These are phyloP conservation scores for Melieria picta DNA, from an alignment of 2,888 invertebrate genomes.

Conservation along the genomic window DNA sequence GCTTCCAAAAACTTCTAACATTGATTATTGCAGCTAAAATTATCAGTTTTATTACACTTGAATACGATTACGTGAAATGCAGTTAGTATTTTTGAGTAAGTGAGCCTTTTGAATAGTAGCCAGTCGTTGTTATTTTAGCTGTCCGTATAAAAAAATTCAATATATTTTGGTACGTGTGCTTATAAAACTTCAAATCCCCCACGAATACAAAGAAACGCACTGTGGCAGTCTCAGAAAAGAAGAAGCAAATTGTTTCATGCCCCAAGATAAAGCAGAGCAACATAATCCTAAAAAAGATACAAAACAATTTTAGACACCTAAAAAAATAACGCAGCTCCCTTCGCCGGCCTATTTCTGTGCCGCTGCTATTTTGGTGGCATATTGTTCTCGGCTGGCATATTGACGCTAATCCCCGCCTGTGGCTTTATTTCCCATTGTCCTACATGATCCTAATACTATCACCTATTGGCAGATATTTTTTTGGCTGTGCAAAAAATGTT, in stretches of 20 bases:
- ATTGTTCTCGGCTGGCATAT: constrained; percentile 10
- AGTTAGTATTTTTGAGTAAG: too few species aligned
- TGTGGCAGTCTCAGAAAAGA: constrained; percentile 2
- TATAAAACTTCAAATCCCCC: constrained; percentile 12
- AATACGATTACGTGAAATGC: too few species aligned
- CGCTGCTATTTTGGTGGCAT: constrained; percentile 18
- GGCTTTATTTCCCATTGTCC: constrained; percentile 48
- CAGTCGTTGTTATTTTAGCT: too few species aligned
- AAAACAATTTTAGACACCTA: constrained; percentile 27
- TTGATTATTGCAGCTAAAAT: too few species aligned
- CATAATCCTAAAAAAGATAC: constrained; percentile 19
- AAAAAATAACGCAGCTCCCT: constrained; percentile 30
- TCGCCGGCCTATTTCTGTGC: constrained; percentile 6
- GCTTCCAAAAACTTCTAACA: too few species aligned
- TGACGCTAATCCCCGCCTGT: constrained; percentile 56
- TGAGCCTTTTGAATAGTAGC: too few species aligned
- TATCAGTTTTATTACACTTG: too few species aligned
- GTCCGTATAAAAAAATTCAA: too few species aligned
- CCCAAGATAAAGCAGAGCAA: background rate
- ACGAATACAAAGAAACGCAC: constrained; percentile 4
- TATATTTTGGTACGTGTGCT: constrained; percentile 12
- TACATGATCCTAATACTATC: constrained; percentile 22
- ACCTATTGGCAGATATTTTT: background rate
- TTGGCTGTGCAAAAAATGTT: too few species aligned
- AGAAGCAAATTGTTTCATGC: constrained; percentile 18